Percentiles rank a stretch among this genome's conserved stretches.
Conservation (phyloP, 1,140 invertebrate genomes). For the Drosophila ironensis region DNA sequence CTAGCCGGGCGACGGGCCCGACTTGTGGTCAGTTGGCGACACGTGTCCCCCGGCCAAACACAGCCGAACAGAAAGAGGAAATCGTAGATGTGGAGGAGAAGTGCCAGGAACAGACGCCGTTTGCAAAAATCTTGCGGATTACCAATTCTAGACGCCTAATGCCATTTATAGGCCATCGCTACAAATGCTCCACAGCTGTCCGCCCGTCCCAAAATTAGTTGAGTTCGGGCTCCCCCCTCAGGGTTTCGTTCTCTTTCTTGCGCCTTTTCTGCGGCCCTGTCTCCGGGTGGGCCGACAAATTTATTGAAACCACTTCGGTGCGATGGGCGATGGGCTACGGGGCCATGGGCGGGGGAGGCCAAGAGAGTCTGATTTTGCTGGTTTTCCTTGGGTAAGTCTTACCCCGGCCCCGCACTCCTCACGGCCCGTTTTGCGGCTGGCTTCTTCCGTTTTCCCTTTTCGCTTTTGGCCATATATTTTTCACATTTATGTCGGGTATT, state of each 20-base stretch:
- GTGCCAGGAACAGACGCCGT: slow-evolving; percentile 32
- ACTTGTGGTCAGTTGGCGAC: slow-evolving; percentile 67
- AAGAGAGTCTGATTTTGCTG: slow-evolving; percentile 46
- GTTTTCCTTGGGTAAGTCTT: slow-evolving; percentile 33
- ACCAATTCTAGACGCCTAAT: slow-evolving; percentile 80
- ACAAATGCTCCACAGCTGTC: slow-evolving; percentile 72
- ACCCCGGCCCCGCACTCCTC: neutral
- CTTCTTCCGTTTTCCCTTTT: slow-evolving; percentile 64
- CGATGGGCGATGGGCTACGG: slow-evolving; percentile 1
- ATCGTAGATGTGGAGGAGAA: slow-evolving; percentile 1
- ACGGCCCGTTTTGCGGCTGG: slow-evolving; percentile 16
- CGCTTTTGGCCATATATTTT: slow-evolving; percentile 77
- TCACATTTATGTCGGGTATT: slow-evolving; percentile 80
- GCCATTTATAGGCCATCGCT: slow-evolving; percentile 77
- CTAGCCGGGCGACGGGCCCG: slow-evolving; percentile 14
- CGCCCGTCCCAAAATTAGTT: slow-evolving; percentile 63
- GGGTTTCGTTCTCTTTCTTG: neutral
- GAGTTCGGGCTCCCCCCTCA: slow-evolving; percentile 25
- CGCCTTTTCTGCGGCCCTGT: neutral
- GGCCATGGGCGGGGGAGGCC: neutral
- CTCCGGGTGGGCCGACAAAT: slow-evolving; percentile 46
- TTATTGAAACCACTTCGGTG: slow-evolving; percentile 61
- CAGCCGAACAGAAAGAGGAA: neutral
- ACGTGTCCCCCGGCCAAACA: slow-evolving; percentile 43
- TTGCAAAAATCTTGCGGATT: slow-evolving; percentile 78